These are phyloP conservation scores for Neofelis nebulosa DNA, from an alignment of 2,113 vertebrate species.

Conservation along the genomic window DNA sequence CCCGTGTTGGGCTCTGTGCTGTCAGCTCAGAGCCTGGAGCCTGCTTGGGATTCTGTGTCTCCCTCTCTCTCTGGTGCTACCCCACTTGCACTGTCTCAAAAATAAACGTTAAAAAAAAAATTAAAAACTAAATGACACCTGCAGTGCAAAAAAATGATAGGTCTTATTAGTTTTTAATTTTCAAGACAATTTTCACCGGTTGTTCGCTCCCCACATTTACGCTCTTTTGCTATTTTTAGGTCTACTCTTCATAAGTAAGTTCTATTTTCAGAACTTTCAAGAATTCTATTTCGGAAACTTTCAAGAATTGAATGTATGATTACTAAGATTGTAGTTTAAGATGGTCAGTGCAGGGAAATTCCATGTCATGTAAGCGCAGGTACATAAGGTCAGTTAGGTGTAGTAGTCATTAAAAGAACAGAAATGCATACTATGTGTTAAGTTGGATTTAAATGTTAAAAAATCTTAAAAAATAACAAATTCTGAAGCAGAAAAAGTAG, in stretches of 20 bases:
- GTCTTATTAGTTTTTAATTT: background rate
- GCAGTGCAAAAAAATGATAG: background rate
- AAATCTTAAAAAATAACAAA: too few species aligned
- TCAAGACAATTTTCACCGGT: background rate
- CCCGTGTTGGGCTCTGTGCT: too few species aligned
- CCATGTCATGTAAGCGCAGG: conserved; percentile 40
- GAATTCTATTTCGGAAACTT: background rate
- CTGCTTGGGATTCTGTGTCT: too few species aligned
- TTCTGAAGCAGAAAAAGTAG: background rate
- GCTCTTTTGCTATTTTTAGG: background rate
- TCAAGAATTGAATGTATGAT: background rate
- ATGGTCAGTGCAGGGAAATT: background rate
- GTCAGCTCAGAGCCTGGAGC: too few species aligned
- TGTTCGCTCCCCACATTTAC: background rate
- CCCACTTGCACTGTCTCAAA: too few species aligned
- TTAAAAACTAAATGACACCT: background rate
- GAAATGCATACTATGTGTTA: background rate
- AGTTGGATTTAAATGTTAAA: too few species aligned
- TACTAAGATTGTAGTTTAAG: background rate
- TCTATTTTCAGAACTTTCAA: background rate
- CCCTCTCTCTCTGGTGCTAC: too few species aligned
- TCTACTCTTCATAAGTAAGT: background rate
- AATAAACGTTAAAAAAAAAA: background rate
- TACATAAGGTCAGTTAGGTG: accelerated
- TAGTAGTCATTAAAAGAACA: conserved; percentile 46